Evolutionary conservation across 2,113 vertebrate genomes (phyloP).

Genomic region (Oryzias curvinotus): DNA sequence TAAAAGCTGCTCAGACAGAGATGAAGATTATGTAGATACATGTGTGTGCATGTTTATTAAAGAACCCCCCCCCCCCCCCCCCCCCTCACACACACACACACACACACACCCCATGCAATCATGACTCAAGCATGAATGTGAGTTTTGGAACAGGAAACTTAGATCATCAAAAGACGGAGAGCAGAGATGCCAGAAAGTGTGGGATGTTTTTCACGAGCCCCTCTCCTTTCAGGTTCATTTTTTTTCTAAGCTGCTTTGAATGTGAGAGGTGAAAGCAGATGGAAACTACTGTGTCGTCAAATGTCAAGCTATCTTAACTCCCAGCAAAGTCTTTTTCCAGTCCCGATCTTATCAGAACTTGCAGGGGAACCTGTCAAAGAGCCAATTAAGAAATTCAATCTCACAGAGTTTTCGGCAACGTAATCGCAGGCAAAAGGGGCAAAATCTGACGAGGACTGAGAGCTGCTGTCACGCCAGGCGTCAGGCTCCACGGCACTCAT

Average conservation of each 20-base stretch:
- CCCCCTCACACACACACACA: too few relatives aligned
- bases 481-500: constrained; percentile 28
- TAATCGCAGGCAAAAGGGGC: constrained; percentile 28
- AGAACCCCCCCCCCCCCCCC: background rate
- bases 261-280: background rate
- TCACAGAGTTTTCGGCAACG: background rate
- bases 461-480: constrained; percentile 14
- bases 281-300: constrained; percentile 2
- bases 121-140: background rate
- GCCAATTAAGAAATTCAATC: constrained; percentile 18
- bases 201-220: constrained; percentile 2
- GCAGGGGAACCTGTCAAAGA: constrained; percentile 3
- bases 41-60: too few relatives aligned
- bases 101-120: background rate
- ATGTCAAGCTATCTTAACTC: background rate
- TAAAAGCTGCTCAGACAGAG: background rate
- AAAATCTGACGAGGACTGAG: constrained; percentile 10
- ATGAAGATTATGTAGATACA: background rate
- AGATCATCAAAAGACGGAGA: constrained; percentile 2
- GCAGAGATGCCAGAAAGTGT: constrained; percentile 1
- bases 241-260: background rate
- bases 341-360: background rate
- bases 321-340: background rate
- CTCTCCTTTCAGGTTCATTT: background rate
- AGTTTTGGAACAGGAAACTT: background rate